Evolutionary conservation across 2,888 invertebrate species (phyloP), one percentile per base, ranked within the genome.

Genomic region (Achlya flavicornis): DNA sequence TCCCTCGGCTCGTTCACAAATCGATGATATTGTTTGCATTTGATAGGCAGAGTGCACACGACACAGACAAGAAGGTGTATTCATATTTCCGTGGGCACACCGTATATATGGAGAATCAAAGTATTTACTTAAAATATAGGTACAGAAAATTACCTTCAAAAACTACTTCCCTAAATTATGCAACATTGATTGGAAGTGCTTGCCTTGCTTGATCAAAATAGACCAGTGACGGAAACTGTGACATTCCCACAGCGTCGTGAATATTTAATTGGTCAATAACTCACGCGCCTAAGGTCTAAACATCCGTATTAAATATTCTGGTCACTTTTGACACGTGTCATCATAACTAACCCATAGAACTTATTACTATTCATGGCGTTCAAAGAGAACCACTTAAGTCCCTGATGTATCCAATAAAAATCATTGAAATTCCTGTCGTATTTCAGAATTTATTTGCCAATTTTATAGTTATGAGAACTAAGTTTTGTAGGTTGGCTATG

Each of bases 281-380:
- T 62, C 53, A 53, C 61, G 33, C n/a, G 63, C 41, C 35, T 67
- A 66, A 26, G 26, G 26, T 26, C 26, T 67, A 69, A 73, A 75
- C 78, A 75, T 77, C 76, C 71, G 69, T 66, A 72, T 77, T 77
- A 72, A 68, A 67, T 71, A 83, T 81, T 83, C 83, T 66, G 70
- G 75, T 81, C 82, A 80, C 73, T 61, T 60, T 73, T 73, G 66
- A 72, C 73, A 73, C 64, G 63, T 68, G 74, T 79, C 70, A 73
- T 73, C 69, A 74, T 80, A 80, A 71, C 73, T 76, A 70, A 77
- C 69, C 63, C 67, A 64, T 65, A 66, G 62, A 65, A 67, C 73
- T 68, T 67, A 77, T 81, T 81, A 73, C 72, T 72, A 82, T 80
- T 78, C 77, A 79, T 74, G 10, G 53, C 19, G 53, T 53, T 8